Conservation (phyloP, 2,113 vertebrate genomes). For the Chascanopsetta lugubris region DNA sequence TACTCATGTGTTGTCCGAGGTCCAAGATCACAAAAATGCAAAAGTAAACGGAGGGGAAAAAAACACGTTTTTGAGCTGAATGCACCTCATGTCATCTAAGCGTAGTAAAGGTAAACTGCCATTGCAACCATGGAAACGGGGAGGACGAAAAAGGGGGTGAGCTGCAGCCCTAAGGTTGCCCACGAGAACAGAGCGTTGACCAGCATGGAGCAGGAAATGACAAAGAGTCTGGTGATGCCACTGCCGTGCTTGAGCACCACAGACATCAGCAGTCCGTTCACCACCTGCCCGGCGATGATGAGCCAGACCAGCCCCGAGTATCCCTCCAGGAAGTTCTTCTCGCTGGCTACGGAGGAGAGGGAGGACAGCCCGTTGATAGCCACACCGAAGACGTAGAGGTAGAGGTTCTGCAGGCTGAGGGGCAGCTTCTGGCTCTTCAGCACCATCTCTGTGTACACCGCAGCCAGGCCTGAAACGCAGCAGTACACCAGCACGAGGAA, state of each 20-base stretch:
- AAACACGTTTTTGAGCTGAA: slow-evolving; percentile 1
- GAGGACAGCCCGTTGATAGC: slow-evolving; percentile 82
- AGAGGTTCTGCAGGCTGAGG: slow-evolving; percentile 91
- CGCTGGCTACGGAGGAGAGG: slow-evolving; percentile 59
- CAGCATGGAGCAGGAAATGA: slow-evolving; percentile 94
- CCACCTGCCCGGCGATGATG: slow-evolving; percentile 87
- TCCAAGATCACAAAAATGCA: slow-evolving; percentile 14
- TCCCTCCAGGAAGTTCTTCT: slow-evolving; percentile 83
- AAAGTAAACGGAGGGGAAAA: not conserved
- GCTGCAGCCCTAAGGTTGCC: slow-evolving; percentile 84
- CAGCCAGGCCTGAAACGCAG: slow-evolving; percentile 88
- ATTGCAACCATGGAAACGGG: slow-evolving; percentile 83
- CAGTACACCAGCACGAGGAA: slow-evolving; percentile 86
- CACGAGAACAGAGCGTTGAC: slow-evolving; percentile 89
- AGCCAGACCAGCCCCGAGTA: slow-evolving; percentile 84
- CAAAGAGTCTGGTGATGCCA: slow-evolving; percentile 92
- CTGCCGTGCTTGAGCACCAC: slow-evolving; percentile 94
- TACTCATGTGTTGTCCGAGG: slow-evolving; percentile 7
- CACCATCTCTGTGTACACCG: slow-evolving; percentile 89
- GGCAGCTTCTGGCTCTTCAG: slow-evolving; percentile 89
- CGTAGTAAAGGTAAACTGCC: slow-evolving; percentile 90
- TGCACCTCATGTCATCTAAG: slow-evolving; percentile 19
- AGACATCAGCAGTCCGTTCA: slow-evolving; percentile 93
- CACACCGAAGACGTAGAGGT: slow-evolving; percentile 91
- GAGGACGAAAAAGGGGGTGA: slow-evolving; percentile 86